Evolutionary conservation across 2,113 vertebrate species (phyloP).

Genomic region (Colaptes auratus): DNA sequence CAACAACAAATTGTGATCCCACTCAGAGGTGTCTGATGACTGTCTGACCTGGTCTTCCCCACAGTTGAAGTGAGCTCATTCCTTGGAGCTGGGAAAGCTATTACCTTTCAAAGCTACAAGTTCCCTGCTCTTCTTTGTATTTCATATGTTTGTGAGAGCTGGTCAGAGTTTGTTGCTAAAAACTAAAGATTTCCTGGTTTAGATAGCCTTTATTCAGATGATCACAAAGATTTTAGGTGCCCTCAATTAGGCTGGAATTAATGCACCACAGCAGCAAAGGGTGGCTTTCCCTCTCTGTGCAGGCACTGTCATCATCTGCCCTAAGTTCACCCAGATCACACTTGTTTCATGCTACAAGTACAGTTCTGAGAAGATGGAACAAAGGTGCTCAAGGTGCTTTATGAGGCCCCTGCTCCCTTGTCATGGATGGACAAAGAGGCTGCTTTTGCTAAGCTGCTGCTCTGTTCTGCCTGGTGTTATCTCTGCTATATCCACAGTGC

Average conservation of each 20-base stretch:
- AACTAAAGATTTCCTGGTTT: background rate
- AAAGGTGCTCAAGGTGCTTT: background rate
- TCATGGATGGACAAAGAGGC: accelerated
- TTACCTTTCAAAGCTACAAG: background rate
- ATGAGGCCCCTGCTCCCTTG: background rate
- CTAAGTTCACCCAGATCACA: background rate
- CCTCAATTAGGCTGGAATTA: background rate
- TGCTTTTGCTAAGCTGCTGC: background rate
- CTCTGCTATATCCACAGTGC: background rate
- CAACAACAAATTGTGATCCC: background rate
- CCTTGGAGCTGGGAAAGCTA: background rate
- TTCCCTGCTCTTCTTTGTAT: background rate
- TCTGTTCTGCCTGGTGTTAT: background rate
- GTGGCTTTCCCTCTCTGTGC: accelerated
- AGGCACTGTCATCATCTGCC: accelerated
- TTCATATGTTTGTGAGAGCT: background rate
- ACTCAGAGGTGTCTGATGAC: background rate
- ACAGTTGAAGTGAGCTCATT: accelerated
- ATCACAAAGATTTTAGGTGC: background rate
- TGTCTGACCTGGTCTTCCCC: background rate
- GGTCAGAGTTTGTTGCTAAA: background rate
- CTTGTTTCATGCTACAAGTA: accelerated
- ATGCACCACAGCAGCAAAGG: background rate
- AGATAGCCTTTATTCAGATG: background rate
- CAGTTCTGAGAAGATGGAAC: background rate